Conservation (phyloP, 2,888 invertebrate genomes). For the Phania funesta region DNA sequence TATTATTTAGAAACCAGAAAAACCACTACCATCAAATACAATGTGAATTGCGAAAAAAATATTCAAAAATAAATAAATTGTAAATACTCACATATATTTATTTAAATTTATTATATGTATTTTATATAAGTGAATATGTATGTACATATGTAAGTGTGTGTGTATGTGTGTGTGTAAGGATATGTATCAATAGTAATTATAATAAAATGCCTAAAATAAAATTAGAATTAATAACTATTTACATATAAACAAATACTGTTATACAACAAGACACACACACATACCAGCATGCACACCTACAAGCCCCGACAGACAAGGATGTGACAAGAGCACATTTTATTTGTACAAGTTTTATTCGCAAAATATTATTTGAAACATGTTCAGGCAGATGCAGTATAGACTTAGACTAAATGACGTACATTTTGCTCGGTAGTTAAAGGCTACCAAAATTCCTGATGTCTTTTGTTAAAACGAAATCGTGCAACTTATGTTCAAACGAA, state of each 20-base stretch:
- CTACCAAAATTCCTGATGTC: too few relatives aligned
- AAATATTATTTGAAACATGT: too few relatives aligned
- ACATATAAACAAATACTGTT: slow-evolving; percentile 44
- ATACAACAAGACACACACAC: slow-evolving; percentile 30
- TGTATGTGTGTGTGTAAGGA: slow-evolving; percentile 46
- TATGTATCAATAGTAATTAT: slow-evolving; percentile 71
- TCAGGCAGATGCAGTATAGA: too few relatives aligned
- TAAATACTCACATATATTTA: slow-evolving; percentile 52
- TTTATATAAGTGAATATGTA: slow-evolving; percentile 1
- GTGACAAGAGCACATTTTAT: not conserved
- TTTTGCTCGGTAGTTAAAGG: too few relatives aligned
- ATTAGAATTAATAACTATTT: slow-evolving; percentile 70
- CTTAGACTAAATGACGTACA: too few relatives aligned
- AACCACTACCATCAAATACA: slow-evolving; percentile 62
- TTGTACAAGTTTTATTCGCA: not conserved
- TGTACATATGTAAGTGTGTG: not conserved
- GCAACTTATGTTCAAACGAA: too few relatives aligned
- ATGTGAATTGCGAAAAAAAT: slow-evolving; percentile 45
- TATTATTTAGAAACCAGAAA: slow-evolving; percentile 64
- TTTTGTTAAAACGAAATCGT: too few relatives aligned
- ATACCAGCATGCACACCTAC: not conserved
- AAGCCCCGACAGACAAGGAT: not conserved
- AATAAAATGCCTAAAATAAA: slow-evolving; percentile 71
- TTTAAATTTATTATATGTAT: slow-evolving; percentile 42
- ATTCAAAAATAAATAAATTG: slow-evolving; percentile 45